These are phyloP conservation scores for Phaethon lepturus DNA, from an alignment of 2,113 vertebrate genomes.

Conservation along the genomic window DNA sequence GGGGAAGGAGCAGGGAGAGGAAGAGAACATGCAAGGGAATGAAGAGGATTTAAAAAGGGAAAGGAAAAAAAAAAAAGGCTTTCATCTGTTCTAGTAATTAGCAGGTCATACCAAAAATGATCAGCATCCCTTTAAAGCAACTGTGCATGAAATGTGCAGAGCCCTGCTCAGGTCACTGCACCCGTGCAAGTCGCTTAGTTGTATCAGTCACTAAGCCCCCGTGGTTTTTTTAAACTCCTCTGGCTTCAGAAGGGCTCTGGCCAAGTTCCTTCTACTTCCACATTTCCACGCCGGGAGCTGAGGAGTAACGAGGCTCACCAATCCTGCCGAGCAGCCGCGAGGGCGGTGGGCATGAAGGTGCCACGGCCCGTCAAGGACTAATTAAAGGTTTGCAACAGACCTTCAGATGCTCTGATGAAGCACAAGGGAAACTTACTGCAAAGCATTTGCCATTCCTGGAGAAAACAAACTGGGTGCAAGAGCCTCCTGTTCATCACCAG, in stretches of 20 bases:
- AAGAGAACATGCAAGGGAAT: neutral
- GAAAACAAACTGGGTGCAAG: neutral
- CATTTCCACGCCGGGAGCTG: accelerated
- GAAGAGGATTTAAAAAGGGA: neutral
- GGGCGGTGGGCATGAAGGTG: accelerated
- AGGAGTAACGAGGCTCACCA: neutral
- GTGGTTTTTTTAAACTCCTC: neutral
- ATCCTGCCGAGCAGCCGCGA: neutral
- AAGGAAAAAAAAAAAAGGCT: neutral
- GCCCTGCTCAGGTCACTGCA: conserved; percentile 48
- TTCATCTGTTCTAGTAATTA: conserved; percentile 63
- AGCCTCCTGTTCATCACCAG: neutral
- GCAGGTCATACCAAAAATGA: conserved; percentile 58
- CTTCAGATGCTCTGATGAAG: neutral
- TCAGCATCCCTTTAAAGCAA: conserved; percentile 57
- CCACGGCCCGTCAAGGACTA: neutral
- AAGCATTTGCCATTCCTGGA: neutral
- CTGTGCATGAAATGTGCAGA: conserved; percentile 39
- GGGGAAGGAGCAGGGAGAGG: neutral
- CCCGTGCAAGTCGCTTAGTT: neutral
- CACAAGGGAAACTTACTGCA: neutral
- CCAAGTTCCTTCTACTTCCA: neutral
- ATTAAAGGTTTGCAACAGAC: neutral
- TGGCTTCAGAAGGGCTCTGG: neutral
- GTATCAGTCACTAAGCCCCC: neutral